Conservation (phyloP, 1,140 invertebrate species). For the Eubasilissa regina region DNA sequence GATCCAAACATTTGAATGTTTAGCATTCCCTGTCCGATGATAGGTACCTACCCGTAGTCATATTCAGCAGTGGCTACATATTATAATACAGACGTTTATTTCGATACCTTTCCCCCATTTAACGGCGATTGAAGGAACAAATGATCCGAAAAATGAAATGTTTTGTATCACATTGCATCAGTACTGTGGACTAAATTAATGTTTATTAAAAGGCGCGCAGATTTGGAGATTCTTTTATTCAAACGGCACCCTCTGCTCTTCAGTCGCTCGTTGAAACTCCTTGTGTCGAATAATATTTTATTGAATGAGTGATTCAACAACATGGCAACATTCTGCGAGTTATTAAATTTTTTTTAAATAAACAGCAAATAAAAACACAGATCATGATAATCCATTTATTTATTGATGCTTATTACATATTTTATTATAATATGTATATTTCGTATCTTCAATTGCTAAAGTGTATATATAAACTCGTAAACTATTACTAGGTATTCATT, state of each 20-base stretch:
- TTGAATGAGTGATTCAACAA: no score
- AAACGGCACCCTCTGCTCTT: background rate
- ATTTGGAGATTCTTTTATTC: conserved; percentile 17
- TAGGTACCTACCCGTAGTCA: background rate
- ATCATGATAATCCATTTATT: no score
- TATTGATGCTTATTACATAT: no score
- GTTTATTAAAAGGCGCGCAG: conserved; percentile 20
- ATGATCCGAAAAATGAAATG: conserved; percentile 38
- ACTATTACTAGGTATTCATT: no score
- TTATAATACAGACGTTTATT: background rate
- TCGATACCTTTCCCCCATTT: background rate
- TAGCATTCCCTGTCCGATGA: background rate
- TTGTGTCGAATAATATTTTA: no score
- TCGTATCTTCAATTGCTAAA: no score
- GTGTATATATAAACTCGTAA: no score
- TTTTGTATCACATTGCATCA: conserved; percentile 44
- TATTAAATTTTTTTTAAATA: no score
- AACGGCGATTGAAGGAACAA: conserved; percentile 5
- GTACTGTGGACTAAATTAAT: background rate
- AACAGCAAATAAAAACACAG: no score
- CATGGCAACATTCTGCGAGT: no score
- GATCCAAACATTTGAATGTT: conserved; percentile 28
- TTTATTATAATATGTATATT: no score
- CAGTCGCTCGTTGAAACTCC: no score
- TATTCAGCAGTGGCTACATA: background rate